A percentile compares a stretch with the other conserved stretches of the same genome.
phyloP scores from a whole-genome alignment of 2,797 vertebrate species.

The Gadopsis marmoratus region DNA sequence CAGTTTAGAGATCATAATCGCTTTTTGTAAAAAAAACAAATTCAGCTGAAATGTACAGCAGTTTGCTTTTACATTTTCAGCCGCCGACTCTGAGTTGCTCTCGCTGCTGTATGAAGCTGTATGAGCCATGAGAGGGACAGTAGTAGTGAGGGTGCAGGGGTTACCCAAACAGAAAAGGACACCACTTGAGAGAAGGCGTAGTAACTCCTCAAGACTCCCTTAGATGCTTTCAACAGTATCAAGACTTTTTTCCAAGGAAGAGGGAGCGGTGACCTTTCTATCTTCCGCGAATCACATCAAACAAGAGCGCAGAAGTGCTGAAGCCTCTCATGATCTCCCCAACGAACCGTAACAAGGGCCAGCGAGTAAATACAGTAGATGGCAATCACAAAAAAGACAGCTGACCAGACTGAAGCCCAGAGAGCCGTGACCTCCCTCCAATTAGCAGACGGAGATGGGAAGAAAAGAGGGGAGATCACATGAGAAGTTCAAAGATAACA shows the following conservation, averaged over 20 bases:
- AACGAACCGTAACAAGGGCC: conserved; percentile 32
- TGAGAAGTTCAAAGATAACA: conserved; percentile 30
- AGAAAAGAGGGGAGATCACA: conserved; percentile 24
- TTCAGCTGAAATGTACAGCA: background rate
- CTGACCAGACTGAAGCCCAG: conserved; percentile 33
- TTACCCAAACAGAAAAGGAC: conserved; percentile 59
- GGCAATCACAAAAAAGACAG: conserved; percentile 30
- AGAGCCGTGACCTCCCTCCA: conserved; percentile 55
- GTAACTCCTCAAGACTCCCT: conserved; percentile 45
- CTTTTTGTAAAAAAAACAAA: background rate
- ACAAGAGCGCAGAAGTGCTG: conserved; percentile 25
- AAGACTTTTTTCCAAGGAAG: conserved; percentile 35
- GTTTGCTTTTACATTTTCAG: background rate
- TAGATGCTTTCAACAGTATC: conserved; percentile 25
- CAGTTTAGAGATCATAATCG: conserved; percentile 4
- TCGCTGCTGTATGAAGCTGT: conserved; percentile 1
- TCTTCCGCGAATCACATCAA: conserved; percentile 48
- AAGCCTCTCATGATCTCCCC: conserved; percentile 52
- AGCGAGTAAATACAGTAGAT: conserved; percentile 20
- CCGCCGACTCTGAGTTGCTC: background rate
- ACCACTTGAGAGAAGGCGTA: conserved; percentile 32
- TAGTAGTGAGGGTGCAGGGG: conserved; percentile 3
- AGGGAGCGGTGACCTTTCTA: conserved; percentile 27
- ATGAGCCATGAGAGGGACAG: background rate
- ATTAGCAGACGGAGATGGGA: conserved; percentile 70